Evolutionary conservation across 2,888 invertebrate species (phyloP), one percentile per base, ranked within the genome.

Genomic region (Lasioglossum marginatum): DNA sequence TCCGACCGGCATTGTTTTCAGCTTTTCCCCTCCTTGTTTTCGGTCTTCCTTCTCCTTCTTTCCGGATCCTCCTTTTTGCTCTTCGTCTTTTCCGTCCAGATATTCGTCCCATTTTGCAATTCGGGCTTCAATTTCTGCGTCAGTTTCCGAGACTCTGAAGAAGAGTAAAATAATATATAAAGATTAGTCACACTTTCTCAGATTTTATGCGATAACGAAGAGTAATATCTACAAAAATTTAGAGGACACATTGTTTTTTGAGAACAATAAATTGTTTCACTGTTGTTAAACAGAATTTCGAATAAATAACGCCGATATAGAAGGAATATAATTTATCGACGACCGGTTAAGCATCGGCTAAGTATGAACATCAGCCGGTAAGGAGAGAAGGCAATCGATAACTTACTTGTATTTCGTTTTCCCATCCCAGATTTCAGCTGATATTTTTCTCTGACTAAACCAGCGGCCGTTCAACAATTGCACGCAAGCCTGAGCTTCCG

Each of bases 371-470:
- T n/a, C 19, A 4, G 74, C 31, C 68, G 66, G 66, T 45, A 79
- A 19, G 72, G 52, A 72, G n/a, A 43, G 57, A 23, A 72, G 60
- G 45, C 73, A 71, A 78, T 37, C 57, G 81, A 23, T 79, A 85
- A 93, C 95, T 94, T 89, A 96, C 96, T 97, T 97, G 95, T 97
- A 99, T 95, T 99, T 99, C 0, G 98, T 98, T 94, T 97, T 97
- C 31, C 99, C 99, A 96, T 99, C 99, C 98, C 99, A 99, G 88
- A 98, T 97, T 94, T 97, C 97, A 5, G 99, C 99, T 5, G 96
- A 97, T 45, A 99, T 96, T 95, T 97, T 97, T 63, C 98, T 96
- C 94, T 98, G 97, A 14, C 98, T 98, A 95, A 99, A 99, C 97
- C 97, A 98, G 63, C 99, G 96, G 1, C 98, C 98, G 95, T 99